phyloP scores from a whole-genome alignment of 2,113 vertebrate genomes.

The Aleadryas rufinucha region DNA sequence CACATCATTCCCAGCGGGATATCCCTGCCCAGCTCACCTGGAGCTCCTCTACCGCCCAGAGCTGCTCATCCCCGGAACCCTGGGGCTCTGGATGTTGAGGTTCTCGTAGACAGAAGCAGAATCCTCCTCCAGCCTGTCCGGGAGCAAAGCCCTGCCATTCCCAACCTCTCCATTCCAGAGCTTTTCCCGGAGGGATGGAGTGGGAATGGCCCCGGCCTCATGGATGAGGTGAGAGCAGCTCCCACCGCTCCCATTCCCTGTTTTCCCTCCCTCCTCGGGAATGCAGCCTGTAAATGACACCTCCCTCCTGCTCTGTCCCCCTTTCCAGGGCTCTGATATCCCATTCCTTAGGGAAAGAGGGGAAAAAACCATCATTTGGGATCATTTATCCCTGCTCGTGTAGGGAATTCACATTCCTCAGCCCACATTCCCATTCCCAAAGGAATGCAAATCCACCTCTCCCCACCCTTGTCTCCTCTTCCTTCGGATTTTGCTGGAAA shows the following conservation, averaged over 20 bases:
- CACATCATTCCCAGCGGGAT: not conserved
- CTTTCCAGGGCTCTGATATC: not conserved
- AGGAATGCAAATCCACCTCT: not conserved
- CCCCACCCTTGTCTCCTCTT: not conserved
- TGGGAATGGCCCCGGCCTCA: not conserved
- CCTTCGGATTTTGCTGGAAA: not conserved
- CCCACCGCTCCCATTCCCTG: not conserved
- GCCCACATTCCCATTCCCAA: not conserved
- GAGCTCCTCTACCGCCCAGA: conserved; percentile 73
- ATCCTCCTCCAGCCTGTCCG: conserved; percentile 78
- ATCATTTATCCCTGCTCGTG: not conserved
- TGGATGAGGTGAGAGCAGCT: accelerated
- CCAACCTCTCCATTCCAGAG: not conserved
- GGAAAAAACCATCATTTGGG: not conserved
- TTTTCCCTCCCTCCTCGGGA: not conserved
- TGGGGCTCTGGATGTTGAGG: conserved; percentile 83
- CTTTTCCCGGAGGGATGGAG: not conserved
- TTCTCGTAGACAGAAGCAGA: conserved; percentile 86
- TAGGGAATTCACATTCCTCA: not conserved
- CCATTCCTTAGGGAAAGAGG: not conserved
- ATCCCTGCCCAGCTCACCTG: not conserved
- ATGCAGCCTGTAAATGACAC: not conserved
- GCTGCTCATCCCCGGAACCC: conserved; percentile 74
- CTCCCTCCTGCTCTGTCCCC: not conserved
- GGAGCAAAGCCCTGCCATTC: not conserved